Conservation (phyloP, 2,888 invertebrate species). For the Alitta virens region DNA sequence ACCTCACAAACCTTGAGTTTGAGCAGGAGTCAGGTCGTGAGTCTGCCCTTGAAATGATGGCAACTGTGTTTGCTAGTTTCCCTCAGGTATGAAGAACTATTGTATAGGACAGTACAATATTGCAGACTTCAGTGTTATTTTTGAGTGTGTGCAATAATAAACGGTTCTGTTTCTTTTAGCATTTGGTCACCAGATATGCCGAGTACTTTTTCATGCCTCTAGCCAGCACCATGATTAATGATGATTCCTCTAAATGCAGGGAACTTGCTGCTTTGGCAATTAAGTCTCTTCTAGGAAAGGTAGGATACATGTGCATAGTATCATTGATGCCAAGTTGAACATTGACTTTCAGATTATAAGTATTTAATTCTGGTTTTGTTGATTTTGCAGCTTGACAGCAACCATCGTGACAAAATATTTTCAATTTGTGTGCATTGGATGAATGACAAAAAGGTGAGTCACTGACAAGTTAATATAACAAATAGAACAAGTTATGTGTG, state of each 20-base stretch:
- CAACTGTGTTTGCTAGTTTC: slow-evolving; percentile 73
- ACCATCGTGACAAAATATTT: slow-evolving; percentile 70
- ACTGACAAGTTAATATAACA: too few species aligned
- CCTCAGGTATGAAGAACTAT: slow-evolving; percentile 64
- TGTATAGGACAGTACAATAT: not conserved
- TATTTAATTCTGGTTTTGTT: not conserved
- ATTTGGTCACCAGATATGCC: slow-evolving; percentile 64
- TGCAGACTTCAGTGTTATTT: too few species aligned
- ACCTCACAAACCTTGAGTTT: slow-evolving; percentile 78
- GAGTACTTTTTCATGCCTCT: slow-evolving; percentile 74
- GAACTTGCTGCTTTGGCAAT: slow-evolving; percentile 73
- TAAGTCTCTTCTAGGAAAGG: slow-evolving; percentile 53
- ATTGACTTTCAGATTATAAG: not conserved
- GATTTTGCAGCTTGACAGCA: slow-evolving; percentile 50
- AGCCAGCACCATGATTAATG: slow-evolving; percentile 78
- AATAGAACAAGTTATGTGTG: too few species aligned
- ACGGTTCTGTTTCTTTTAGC: slow-evolving; percentile 61
- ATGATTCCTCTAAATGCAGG: slow-evolving; percentile 74
- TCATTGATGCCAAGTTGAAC: not conserved
- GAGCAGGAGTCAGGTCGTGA: slow-evolving; percentile 78
- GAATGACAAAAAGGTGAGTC: slow-evolving; percentile 64
- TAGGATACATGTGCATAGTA: not conserved
- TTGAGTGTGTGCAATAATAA: too few species aligned
- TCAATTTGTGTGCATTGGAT: slow-evolving; percentile 72
- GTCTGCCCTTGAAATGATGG: slow-evolving; percentile 82